phyloP scores from a whole-genome alignment of 2,888 invertebrate genomes.

The Lasioglossum vierecki region DNA sequence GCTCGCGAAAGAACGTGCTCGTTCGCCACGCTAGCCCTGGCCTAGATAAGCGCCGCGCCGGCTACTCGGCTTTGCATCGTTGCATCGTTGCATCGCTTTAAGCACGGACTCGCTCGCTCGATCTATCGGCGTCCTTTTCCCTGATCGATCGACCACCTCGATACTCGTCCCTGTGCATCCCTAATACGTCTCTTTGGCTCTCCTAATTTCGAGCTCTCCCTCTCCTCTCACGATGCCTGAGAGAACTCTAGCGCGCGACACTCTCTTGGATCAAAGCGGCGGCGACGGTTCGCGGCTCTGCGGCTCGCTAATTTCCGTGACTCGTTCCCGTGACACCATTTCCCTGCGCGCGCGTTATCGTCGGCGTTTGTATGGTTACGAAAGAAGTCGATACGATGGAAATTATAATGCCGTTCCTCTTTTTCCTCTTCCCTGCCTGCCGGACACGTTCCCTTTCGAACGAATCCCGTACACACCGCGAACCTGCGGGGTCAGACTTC shows the following conservation, averaged over 20 bases:
- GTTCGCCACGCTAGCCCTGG: constrained; percentile 81
- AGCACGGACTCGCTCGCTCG: constrained; percentile 32
- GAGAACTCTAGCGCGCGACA: background rate
- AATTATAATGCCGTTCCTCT: constrained; percentile 25
- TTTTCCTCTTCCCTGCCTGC: background rate
- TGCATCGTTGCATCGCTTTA: constrained; percentile 69
- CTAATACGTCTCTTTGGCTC: constrained; percentile 19
- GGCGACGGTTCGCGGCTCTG: background rate
- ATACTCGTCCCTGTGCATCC: constrained; percentile 29
- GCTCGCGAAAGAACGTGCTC: constrained; percentile 53
- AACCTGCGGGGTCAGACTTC: background rate
- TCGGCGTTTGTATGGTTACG: constrained; percentile 37
- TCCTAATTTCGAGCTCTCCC: constrained; percentile 20
- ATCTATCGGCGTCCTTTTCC: constrained; percentile 42
- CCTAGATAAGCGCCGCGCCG: constrained; percentile 79
- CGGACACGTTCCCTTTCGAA: background rate
- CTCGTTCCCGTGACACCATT: constrained; percentile 58
- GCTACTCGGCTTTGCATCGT: constrained; percentile 74
- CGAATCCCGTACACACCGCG: background rate
- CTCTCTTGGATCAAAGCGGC: constrained; percentile 21
- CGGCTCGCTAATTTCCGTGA: constrained; percentile 48
- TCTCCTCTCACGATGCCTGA: background rate
- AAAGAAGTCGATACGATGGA: constrained; percentile 44
- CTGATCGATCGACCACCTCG: background rate
- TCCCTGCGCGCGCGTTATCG: constrained; percentile 41